These are phyloP conservation scores for Bellardia pandia DNA, from an alignment of 2,888 invertebrate species.

Conservation along the genomic window DNA sequence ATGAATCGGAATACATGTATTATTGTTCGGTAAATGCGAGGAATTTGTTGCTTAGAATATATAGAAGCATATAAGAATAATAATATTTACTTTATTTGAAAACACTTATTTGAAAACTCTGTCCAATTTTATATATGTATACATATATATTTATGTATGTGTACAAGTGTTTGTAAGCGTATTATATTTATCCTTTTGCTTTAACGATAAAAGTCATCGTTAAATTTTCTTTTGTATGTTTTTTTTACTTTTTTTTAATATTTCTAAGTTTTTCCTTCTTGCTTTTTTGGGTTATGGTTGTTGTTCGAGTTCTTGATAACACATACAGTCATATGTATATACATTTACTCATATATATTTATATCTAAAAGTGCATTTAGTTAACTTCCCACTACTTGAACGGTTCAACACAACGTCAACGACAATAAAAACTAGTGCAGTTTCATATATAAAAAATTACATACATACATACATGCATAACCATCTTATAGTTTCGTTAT, in stretches of 20 bases:
- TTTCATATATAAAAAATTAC: neutral
- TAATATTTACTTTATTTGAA: neutral
- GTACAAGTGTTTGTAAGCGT: constrained; percentile 8
- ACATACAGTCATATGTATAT: constrained; percentile 17
- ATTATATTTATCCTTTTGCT: constrained; percentile 57
- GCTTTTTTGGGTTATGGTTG: neutral
- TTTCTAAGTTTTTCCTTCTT: neutral
- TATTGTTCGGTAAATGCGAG: too few relatives aligned
- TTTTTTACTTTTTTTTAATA: neutral
- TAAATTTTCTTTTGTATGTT: constrained; percentile 22
- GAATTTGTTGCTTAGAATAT: too few relatives aligned
- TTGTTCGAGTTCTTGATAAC: constrained; percentile 14
- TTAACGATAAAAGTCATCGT: constrained; percentile 60
- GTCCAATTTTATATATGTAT: neutral
- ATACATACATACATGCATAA: constrained; percentile 6
- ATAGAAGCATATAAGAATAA: too few relatives aligned
- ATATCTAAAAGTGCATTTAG: constrained; percentile 45
- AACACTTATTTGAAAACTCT: neutral
- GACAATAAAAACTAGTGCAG: neutral
- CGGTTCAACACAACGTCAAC: neutral
- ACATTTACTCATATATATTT: neutral
- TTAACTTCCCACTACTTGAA: constrained; percentile 49
- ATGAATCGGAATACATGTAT: too few relatives aligned
- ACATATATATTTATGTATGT: neutral
- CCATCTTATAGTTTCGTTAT: constrained; percentile 67